Conservation (phyloP, 2,797 vertebrate genomes). For the Platalea minor region DNA sequence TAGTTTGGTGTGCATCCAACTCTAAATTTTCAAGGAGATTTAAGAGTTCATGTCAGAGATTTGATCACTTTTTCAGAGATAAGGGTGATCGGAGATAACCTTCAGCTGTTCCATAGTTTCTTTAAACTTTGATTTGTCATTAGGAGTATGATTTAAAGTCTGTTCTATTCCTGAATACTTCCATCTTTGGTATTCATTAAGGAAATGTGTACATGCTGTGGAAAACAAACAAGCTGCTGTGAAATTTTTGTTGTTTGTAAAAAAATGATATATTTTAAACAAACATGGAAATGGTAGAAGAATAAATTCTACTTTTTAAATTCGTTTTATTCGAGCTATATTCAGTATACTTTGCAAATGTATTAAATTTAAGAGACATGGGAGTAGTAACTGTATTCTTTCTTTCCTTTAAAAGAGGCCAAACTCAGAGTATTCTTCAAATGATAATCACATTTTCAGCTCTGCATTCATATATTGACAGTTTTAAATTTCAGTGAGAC, state of each 20-base stretch:
- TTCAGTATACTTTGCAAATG: not conserved
- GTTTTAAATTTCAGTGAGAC: not conserved
- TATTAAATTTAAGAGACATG: not conserved
- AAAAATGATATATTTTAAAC: not conserved
- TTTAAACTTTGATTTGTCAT: conserved; percentile 9
- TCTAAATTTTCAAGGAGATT: not conserved
- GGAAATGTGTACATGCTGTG: not conserved
- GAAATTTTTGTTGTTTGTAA: not conserved
- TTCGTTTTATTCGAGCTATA: not conserved
- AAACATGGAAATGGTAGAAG: not conserved
- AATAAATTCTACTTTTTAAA: not conserved
- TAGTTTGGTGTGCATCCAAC: not conserved
- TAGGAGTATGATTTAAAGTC: not conserved
- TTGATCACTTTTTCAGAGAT: conserved; percentile 13
- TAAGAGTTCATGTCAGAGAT: conserved; percentile 7
- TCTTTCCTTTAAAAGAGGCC: not conserved
- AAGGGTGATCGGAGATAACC: not conserved
- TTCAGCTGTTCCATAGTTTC: not conserved
- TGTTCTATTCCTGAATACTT: not conserved
- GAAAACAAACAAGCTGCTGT: not conserved
- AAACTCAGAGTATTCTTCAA: not conserved
- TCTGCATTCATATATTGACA: not conserved
- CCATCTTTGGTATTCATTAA: not conserved
- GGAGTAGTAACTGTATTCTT: not conserved
- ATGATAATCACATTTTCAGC: not conserved